These are phyloP conservation scores for Drosophila phalerata DNA, from an alignment of 2,888 invertebrate species.

Conservation along the genomic window DNA sequence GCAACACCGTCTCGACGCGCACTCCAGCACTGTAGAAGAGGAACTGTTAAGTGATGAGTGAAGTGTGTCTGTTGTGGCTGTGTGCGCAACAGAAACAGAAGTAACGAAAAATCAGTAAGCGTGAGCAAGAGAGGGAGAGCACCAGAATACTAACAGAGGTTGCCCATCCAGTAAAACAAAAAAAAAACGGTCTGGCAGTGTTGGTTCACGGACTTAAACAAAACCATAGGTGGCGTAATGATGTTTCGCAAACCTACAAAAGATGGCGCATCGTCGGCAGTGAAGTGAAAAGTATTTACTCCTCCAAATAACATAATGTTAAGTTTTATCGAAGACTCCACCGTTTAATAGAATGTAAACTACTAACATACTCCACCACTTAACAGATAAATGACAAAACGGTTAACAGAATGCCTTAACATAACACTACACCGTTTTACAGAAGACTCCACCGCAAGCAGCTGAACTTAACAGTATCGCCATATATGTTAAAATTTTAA, in stretches of 20 bases:
- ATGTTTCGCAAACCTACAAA: neutral
- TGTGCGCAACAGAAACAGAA: too few relatives aligned
- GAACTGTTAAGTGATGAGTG: slow-evolving; percentile 21
- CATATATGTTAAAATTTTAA: neutral
- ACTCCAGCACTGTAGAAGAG: slow-evolving; percentile 14
- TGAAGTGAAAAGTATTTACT: neutral
- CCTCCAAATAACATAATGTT: slow-evolving; percentile 20
- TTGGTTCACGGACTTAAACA: too few relatives aligned
- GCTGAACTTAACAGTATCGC: neutral
- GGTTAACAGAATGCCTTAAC: neutral
- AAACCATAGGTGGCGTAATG: neutral
- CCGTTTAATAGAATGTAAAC: neutral
- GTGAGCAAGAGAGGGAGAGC: too few relatives aligned
- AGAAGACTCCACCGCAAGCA: neutral
- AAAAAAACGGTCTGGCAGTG: too few relatives aligned
- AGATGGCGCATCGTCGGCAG: neutral
- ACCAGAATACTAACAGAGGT: too few relatives aligned
- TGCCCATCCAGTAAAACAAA: too few relatives aligned
- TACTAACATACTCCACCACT: neutral
- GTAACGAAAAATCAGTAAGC: too few relatives aligned
- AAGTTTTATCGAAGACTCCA: neutral
- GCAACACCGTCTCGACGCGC: slow-evolving; percentile 12
- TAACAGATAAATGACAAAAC: neutral
- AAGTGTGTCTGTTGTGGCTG: too few relatives aligned
- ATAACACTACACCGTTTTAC: neutral